Evolutionary conservation across 2,113 vertebrate species (phyloP), one percentile per base, ranked within the genome.

Genomic region (Neolamprologus sp.): DNA sequence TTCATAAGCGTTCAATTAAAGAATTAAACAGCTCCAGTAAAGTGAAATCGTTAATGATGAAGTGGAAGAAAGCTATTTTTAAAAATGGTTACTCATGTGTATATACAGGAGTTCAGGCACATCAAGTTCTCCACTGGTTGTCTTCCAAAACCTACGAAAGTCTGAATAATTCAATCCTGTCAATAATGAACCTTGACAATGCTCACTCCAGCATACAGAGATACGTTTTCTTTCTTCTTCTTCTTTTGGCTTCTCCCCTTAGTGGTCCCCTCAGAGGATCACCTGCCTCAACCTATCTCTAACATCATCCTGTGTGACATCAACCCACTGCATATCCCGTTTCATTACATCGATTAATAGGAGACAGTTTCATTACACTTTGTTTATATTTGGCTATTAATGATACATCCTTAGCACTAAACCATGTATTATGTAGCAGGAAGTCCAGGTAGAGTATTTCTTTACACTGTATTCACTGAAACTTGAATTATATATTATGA

Each of bases 291-390:
- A 40, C 1, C 12, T 68, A 40, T 68, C 63, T n/a, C 5, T 37
- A 1, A 23, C 35, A 68, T 73, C 65, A 4, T 0, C 40, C 37
- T 17, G 37, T 26, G 40, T 47, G 8, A 26, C 68, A 73, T 23
- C 21, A 26, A 26, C 40, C 68, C 21, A 3, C 21, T 73, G 40
- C 21, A 47, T 17, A 45, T 19, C 23, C 68, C 6, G 4, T 26
- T 28, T 51, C 26, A 33, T 28, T 49, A 17, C 73, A 51, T n/a
- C 2, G 0, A n/a, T 31, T 12, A 26, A 19, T 0, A 19, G 7
- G 14, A 78, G 45, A 33, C 42, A 3, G 6, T 11, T 78, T 49
- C 45, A 51, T 33, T 51, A n/a, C 16, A 78, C 9, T 51, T 33
- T 78, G 42, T 33, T 78, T 13, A 51, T 7, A 73, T 78, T 33